Evolutionary conservation across 2,113 vertebrate genomes (phyloP).

Genomic region (Zeus faber): DNA sequence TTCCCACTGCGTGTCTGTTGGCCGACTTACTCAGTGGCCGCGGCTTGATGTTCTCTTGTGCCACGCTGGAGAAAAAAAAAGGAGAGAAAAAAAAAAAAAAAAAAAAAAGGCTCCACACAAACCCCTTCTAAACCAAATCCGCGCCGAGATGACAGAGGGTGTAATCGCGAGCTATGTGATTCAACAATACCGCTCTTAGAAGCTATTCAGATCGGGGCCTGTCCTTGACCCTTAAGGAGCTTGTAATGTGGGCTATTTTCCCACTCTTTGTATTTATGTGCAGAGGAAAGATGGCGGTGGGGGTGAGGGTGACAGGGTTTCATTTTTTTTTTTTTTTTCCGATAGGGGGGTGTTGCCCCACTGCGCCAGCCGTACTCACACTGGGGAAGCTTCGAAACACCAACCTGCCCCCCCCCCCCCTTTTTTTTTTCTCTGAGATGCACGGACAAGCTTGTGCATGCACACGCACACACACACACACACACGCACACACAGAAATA

Average conservation of each 20-base stretch:
- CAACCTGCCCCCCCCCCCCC: neutral
- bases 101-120: neutral
- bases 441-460: neutral
- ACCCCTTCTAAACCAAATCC: constrained; percentile 56
- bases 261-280: constrained; percentile 73
- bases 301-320: neutral
- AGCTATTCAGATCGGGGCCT: constrained; percentile 73
- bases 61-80: constrained; percentile 48
- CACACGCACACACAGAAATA: constrained; percentile 18
- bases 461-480: constrained; percentile 19
- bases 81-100: neutral
- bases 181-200: constrained; percentile 77
- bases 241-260: constrained; percentile 79
- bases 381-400: constrained; percentile 50
- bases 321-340: neutral
- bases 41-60: constrained; percentile 58
- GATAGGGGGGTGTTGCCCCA: constrained; percentile 60
- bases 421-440: neutral
- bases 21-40: constrained; percentile 58
- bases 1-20: constrained; percentile 67
- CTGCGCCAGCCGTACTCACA: constrained; percentile 67
- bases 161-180: constrained; percentile 80
- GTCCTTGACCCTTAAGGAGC: constrained; percentile 84
- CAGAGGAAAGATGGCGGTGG: constrained; percentile 23
- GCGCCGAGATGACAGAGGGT: constrained; percentile 78